phyloP scores from a whole-genome alignment of 1,140 invertebrate genomes.

The Brachionus sp. region DNA sequence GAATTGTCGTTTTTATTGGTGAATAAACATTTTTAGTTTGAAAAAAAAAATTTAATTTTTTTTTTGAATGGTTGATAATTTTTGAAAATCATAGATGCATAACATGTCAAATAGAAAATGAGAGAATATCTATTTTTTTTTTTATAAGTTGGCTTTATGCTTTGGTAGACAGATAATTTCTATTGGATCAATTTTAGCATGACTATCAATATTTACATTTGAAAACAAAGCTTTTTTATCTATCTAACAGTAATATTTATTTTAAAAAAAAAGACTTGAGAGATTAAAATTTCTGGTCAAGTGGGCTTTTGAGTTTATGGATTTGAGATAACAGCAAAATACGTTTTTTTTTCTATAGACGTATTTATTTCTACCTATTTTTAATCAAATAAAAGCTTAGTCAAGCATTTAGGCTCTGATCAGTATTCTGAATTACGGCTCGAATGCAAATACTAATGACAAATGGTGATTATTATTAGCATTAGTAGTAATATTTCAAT shows the following conservation, averaged over 20 bases:
- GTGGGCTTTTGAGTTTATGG: slow-evolving; percentile 34
- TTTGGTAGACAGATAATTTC: not conserved
- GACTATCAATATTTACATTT: slow-evolving; percentile 37
- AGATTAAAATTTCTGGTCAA: slow-evolving; percentile 40
- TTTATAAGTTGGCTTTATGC: not conserved
- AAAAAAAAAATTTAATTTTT: not conserved
- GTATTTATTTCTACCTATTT: slow-evolving; percentile 13
- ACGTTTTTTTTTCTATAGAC: not conserved
- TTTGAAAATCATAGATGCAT: slow-evolving; percentile 25
- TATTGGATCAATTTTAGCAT: not conserved
- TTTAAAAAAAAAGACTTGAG: slow-evolving; percentile 38
- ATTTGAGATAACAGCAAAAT: slow-evolving; percentile 14
- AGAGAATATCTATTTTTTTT: not conserved
- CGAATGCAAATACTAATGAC: slow-evolving; percentile 20
- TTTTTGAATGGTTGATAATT: slow-evolving; percentile 4
- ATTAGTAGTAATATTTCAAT: not conserved
- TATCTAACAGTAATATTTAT: slow-evolving; percentile 33
- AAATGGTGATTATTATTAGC: slow-evolving; percentile 1
- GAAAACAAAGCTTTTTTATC: not conserved
- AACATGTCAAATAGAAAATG: slow-evolving; percentile 5
- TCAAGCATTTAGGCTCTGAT: slow-evolving; percentile 16
- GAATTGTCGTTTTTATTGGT: not conserved
- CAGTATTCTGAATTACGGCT: not conserved
- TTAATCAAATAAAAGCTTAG: slow-evolving; percentile 13
- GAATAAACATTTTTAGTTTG: not conserved